phyloP scores from a whole-genome alignment of 2,113 vertebrate species.

The Tinamus guttatus region DNA sequence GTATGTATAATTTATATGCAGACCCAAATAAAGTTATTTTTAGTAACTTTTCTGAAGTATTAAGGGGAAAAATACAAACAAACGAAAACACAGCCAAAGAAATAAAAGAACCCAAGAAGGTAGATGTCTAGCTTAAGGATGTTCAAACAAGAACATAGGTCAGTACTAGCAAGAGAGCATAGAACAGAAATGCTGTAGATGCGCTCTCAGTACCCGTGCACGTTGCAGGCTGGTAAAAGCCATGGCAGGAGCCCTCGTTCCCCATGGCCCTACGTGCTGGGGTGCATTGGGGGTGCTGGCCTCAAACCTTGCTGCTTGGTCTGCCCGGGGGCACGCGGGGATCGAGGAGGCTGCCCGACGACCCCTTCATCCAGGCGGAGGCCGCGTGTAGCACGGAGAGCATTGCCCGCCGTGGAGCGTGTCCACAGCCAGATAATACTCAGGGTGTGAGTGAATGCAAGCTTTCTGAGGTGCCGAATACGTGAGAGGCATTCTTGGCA shows the following conservation, averaged over 20 bases:
- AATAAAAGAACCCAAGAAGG: neutral
- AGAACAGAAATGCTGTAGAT: neutral
- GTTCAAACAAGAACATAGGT: neutral
- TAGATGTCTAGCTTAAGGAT: neutral
- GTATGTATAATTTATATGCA: neutral
- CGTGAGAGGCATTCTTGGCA: neutral
- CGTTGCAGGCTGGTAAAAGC: neutral
- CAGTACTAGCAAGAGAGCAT: fast-evolving
- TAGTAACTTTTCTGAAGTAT: neutral
- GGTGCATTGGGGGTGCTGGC: neutral
- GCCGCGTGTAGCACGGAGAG: neutral
- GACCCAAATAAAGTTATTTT: neutral
- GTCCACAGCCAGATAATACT: fast-evolving
- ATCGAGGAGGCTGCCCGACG: too few relatives aligned
- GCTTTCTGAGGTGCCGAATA: neutral
- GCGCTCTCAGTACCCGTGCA: neutral
- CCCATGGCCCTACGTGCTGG: too few relatives aligned
- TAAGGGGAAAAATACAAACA: neutral
- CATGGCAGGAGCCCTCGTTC: fast-evolving
- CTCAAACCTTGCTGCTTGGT: neutral
- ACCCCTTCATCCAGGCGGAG: too few relatives aligned
- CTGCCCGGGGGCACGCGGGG: too few relatives aligned
- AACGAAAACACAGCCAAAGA: too few relatives aligned
- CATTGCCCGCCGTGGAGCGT: neutral
- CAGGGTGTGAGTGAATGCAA: too few relatives aligned